Conservation (phyloP, 2,888 invertebrate species). For the Agonopterix alstromeriana region DNA sequence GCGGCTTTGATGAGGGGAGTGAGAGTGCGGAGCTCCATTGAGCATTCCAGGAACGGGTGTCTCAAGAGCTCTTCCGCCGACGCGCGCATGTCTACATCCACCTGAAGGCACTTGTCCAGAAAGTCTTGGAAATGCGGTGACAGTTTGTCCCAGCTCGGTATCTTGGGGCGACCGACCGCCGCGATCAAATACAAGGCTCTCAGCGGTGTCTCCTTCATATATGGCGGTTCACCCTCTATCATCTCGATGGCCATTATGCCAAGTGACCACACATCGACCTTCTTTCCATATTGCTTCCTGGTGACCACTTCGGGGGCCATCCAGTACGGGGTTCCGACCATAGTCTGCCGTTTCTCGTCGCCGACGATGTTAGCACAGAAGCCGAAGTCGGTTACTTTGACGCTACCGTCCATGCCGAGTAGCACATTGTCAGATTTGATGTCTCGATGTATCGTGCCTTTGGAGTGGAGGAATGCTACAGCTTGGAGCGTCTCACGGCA, state of each 20-base stretch:
- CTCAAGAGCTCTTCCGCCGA: slow-evolving; percentile 85
- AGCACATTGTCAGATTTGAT: slow-evolving; percentile 98
- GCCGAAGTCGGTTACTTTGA: slow-evolving; percentile 97
- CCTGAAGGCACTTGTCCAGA: slow-evolving; percentile 91
- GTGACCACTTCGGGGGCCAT: slow-evolving; percentile 98
- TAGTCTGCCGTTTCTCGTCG: slow-evolving; percentile 96
- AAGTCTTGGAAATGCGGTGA: slow-evolving; percentile 88
- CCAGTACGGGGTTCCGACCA: slow-evolving; percentile 99
- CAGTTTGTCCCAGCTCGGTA: slow-evolving; percentile 88
- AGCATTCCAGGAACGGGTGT: slow-evolving; percentile 87
- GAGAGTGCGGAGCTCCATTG: slow-evolving; percentile 87
- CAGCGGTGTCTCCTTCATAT: slow-evolving; percentile 95
- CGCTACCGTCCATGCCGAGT: slow-evolving; percentile 93
- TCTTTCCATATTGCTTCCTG: slow-evolving; percentile 94
- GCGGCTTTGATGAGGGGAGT: slow-evolving; percentile 95
- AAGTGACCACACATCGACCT: slow-evolving; percentile 95
- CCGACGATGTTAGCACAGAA: slow-evolving; percentile 98
- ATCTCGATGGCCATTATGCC: slow-evolving; percentile 98
- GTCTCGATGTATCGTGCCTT: slow-evolving; percentile 95
- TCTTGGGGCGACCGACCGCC: slow-evolving; percentile 94
- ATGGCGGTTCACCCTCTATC: slow-evolving; percentile 98
- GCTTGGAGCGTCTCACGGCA: slow-evolving; percentile 91
- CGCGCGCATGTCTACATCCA: slow-evolving; percentile 87
- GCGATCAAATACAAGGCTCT: slow-evolving; percentile 96
- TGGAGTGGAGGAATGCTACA: slow-evolving; percentile 91